Percentiles rank a stretch among this genome's conserved stretches.
Evolutionary conservation across 1,140 invertebrate genomes (phyloP).

Genomic region (Aphelenchoides besseyi): DNA sequence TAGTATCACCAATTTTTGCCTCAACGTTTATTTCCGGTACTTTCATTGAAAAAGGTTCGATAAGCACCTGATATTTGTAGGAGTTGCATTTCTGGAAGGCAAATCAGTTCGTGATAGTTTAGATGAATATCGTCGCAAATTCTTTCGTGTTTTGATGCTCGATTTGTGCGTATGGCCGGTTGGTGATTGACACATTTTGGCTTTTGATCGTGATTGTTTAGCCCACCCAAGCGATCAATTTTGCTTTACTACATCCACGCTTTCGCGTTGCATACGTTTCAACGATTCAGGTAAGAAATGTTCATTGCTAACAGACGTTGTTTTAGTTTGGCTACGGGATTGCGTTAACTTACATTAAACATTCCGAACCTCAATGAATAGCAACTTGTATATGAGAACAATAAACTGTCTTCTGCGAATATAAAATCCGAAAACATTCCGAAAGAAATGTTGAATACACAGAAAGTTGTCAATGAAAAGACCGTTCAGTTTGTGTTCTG

Average conservation of each 20-base stretch:
- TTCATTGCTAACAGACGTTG: too few species aligned
- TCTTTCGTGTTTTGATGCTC: background rate
- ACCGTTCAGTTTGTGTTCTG: too few species aligned
- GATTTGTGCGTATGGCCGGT: background rate
- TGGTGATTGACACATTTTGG: background rate
- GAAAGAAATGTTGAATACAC: too few species aligned
- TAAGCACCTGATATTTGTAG: background rate
- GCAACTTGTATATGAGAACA: too few species aligned
- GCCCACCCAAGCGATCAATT: conserved; percentile 14
- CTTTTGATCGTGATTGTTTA: background rate
- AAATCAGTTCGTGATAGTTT: background rate
- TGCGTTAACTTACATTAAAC: conserved; percentile 1
- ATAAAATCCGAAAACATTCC: too few species aligned
- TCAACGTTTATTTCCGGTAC: background rate
- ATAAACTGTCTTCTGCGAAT: too few species aligned
- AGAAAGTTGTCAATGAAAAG: too few species aligned
- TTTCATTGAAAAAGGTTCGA: background rate
- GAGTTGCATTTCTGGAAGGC: conserved; percentile 9
- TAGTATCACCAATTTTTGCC: conserved; percentile 3
- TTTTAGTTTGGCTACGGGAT: too few species aligned
- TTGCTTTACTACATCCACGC: background rate
- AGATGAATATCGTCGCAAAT: background rate
- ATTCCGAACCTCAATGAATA: conserved; percentile 6
- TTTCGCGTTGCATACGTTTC: conserved; percentile 12
- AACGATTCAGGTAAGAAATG: background rate